Percentiles rank a stretch among this genome's conserved stretches.
Evolutionary conservation across 2,888 invertebrate species (phyloP).

Genomic region (Oscheius sp.): DNA sequence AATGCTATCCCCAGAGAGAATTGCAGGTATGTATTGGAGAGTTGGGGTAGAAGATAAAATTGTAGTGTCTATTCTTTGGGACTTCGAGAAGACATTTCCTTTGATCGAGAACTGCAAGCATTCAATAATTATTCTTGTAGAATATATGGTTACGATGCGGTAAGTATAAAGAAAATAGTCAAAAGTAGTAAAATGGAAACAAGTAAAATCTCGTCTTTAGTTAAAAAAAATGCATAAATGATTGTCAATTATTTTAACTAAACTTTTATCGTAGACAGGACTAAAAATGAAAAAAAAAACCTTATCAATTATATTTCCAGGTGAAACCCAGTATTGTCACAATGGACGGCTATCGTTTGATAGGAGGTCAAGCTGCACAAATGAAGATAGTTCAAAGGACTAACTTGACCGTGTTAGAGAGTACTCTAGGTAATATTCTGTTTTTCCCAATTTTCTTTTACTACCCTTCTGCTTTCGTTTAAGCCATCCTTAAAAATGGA

Average conservation of each 20-base stretch:
- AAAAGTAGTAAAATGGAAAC: not conserved
- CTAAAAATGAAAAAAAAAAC: no score
- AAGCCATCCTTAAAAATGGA: no score
- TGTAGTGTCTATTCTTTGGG: constrained; percentile 29
- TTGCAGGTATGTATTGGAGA: not conserved
- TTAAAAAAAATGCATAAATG: no score
- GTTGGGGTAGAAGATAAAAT: not conserved
- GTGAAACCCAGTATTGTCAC: not conserved
- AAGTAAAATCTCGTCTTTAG: no score
- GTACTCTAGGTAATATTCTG: constrained; percentile 2
- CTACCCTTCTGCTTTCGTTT: not conserved
- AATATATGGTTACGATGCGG: constrained; percentile 27
- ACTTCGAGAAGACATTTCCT: constrained; percentile 23
- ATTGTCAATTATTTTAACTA: no score
- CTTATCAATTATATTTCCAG: not conserved
- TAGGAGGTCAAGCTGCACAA: constrained; percentile 3
- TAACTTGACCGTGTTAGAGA: not conserved
- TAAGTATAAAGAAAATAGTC: not conserved
- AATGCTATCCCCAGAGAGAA: not conserved
- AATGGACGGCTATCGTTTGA: not conserved
- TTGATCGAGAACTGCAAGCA: constrained; percentile 23
- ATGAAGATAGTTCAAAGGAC: constrained; percentile 2
- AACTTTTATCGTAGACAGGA: no score
- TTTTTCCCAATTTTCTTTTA: not conserved
- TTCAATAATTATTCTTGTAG: constrained; percentile 22